Conservation (phyloP, 2,797 vertebrate species). For the Neopelma chrysocephalum region DNA sequence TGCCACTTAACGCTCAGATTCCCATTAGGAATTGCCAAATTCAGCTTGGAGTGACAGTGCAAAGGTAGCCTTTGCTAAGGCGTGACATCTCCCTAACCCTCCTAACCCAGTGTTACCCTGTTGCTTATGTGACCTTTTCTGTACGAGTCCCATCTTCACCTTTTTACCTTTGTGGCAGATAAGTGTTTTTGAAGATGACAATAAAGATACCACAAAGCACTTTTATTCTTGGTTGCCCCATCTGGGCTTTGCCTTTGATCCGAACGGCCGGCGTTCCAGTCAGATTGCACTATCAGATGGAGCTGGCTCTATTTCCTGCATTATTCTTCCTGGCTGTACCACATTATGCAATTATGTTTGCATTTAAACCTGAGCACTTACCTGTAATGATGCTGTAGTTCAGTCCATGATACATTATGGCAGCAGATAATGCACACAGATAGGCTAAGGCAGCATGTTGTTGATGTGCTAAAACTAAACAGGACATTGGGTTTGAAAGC, state of each 20-base stretch:
- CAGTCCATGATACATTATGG: slow-evolving; percentile 75
- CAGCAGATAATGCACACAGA: slow-evolving; percentile 75
- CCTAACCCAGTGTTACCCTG: neutral
- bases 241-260: slow-evolving; percentile 63
- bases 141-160: slow-evolving; percentile 29
- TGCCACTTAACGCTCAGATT: neutral
- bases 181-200: slow-evolving; percentile 62
- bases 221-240: slow-evolving; percentile 45
- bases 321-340: slow-evolving; percentile 76
- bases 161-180: slow-evolving; percentile 63
- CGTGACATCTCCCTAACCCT: neutral
- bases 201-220: slow-evolving; percentile 56
- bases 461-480: slow-evolving; percentile 71
- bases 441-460: slow-evolving; percentile 73
- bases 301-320: slow-evolving; percentile 76
- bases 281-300: slow-evolving; percentile 78
- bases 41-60: neutral
- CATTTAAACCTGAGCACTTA: slow-evolving; percentile 80
- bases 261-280: slow-evolving; percentile 60
- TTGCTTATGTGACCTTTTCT: slow-evolving; percentile 22
- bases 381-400: slow-evolving; percentile 75
- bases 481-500: slow-evolving; percentile 57
- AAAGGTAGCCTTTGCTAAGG: neutral
- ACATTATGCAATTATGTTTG: slow-evolving; percentile 79
- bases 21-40: neutral